phyloP scores from a whole-genome alignment of 2,797 vertebrate genomes.

The Uromys caudimaculatus region DNA sequence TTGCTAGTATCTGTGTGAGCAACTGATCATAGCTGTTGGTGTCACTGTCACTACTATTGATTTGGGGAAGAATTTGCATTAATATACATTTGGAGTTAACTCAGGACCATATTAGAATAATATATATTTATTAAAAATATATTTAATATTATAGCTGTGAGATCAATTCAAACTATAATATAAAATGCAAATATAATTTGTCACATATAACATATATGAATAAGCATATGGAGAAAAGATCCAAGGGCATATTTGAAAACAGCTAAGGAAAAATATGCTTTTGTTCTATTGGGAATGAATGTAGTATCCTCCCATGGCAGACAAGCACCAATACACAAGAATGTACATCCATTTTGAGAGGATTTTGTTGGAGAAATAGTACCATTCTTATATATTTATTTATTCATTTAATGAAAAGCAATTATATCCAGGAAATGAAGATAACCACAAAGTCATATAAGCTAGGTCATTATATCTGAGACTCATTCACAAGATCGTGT shows the following conservation, averaged over 20 bases:
- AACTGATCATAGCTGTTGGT: not conserved
- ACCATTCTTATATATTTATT: not conserved
- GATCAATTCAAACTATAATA: not conserved
- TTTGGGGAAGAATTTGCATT: not conserved
- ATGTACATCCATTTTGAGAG: not conserved
- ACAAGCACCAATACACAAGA: not conserved
- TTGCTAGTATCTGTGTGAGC: not conserved
- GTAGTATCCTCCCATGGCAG: not conserved
- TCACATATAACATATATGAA: not conserved
- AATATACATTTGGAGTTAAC: not conserved
- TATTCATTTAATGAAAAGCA: not conserved
- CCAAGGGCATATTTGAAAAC: not conserved
- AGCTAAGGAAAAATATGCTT: not conserved
- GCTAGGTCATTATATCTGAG: not conserved
- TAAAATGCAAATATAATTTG: not conserved
- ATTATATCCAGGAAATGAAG: not conserved
- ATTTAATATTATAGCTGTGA: not conserved
- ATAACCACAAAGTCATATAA: not conserved
- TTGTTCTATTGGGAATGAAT: not conserved
- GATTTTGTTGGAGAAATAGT: not conserved
- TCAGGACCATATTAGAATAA: not conserved
- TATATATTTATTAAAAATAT: not conserved
- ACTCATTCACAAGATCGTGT: not conserved
- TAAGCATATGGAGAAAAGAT: not conserved
- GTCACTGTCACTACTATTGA: not conserved